Percentiles rank a stretch among this genome's conserved stretches.
Evolutionary conservation across 2,797 vertebrate genomes (phyloP).

Genomic region (Hydrolagus colliei): DNA sequence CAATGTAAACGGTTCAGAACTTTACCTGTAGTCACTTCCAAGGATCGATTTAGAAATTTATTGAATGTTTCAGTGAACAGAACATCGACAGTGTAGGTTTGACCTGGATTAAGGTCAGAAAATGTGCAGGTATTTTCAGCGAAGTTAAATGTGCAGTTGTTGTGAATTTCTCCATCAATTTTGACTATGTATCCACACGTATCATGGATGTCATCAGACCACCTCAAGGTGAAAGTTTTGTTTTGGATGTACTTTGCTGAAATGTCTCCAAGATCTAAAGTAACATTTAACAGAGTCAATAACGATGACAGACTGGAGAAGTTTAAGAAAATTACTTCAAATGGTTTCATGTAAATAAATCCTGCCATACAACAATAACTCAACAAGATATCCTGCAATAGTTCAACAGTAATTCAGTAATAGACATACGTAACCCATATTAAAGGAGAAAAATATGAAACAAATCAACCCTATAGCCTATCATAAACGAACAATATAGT

Average conservation of each 20-base stretch:
- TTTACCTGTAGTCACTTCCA: constrained; percentile 17
- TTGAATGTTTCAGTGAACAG: background rate
- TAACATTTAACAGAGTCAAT: background rate
- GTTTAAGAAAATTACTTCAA: too few species aligned
- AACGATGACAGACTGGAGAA: too few species aligned
- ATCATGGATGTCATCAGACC: background rate
- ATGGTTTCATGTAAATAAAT: too few species aligned
- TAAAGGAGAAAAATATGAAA: too few species aligned
- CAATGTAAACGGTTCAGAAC: too few species aligned
- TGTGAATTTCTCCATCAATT: too few species aligned
- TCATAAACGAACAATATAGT: too few species aligned
- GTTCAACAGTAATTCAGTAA: too few species aligned
- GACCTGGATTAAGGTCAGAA: background rate
- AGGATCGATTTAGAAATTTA: background rate
- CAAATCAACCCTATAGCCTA: too few species aligned
- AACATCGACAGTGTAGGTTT: background rate
- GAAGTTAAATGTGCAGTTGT: background rate
- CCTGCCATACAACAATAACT: too few species aligned
- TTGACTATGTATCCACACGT: background rate
- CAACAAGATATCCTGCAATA: too few species aligned
- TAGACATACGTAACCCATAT: too few species aligned
- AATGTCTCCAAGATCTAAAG: constrained; percentile 15
- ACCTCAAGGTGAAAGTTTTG: constrained; percentile 3
- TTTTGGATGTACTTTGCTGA: constrained; percentile 8
- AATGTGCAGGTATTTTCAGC: background rate